Conservation (phyloP, 1,140 invertebrate genomes). For the Lepidurus packardi region DNA sequence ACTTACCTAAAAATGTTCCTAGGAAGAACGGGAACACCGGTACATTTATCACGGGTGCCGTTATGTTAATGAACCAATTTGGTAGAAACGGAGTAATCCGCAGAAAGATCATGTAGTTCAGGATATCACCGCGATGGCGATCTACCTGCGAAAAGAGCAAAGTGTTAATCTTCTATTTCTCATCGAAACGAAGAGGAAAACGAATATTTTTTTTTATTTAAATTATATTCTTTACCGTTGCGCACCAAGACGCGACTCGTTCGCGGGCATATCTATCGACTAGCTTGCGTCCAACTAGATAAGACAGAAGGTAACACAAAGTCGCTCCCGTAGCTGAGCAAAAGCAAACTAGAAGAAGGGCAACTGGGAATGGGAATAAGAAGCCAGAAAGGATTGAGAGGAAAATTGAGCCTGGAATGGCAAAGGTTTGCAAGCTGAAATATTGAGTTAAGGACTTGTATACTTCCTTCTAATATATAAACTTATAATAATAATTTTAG, state of each 20-base stretch:
- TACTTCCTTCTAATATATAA: conserved; percentile 1
- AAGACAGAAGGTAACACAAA: conserved; percentile 89
- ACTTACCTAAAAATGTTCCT: conserved; percentile 73
- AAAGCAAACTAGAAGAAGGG: conserved; percentile 83
- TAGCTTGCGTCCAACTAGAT: conserved; percentile 75
- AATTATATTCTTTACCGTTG: conserved; percentile 55
- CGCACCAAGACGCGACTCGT: conserved; percentile 75
- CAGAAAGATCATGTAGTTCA: conserved; percentile 96
- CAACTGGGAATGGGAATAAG: conserved; percentile 87
- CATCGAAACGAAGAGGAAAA: not conserved
- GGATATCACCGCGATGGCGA: conserved; percentile 78
- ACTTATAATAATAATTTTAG: not conserved
- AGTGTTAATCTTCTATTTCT: not conserved
- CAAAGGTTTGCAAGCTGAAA: conserved; percentile 93
- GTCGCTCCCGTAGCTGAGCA: conserved; percentile 94
- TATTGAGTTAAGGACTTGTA: conserved; percentile 18
- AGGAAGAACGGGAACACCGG: conserved; percentile 85
- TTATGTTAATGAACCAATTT: conserved; percentile 99
- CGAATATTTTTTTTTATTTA: too few species aligned
- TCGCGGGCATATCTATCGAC: conserved; percentile 85
- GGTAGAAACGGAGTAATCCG: conserved; percentile 95
- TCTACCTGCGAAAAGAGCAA: conserved; percentile 52
- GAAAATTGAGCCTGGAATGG: conserved; percentile 97
- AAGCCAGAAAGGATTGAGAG: conserved; percentile 96
- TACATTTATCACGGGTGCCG: conserved; percentile 93